A percentile compares a stretch with the other conserved stretches of the same genome.
phyloP scores from a whole-genome alignment of 2,113 vertebrate species.

The Toxotes chatareus region DNA sequence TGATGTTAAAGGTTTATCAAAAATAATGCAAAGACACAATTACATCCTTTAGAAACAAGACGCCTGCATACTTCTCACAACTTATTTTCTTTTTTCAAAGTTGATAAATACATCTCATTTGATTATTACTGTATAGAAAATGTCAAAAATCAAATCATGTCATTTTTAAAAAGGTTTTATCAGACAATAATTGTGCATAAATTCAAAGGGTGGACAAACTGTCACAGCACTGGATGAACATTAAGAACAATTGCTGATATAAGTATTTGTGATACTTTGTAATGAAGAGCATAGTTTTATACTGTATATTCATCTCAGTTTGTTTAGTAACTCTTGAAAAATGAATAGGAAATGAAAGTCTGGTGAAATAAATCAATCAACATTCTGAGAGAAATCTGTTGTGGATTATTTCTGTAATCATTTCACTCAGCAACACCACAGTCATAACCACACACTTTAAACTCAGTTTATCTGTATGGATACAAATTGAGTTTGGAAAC shows the following conservation, averaged over 20 bases:
- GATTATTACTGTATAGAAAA: background rate
- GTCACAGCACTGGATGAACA: conserved; percentile 30
- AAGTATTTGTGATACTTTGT: conserved; percentile 4
- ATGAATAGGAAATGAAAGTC: background rate
- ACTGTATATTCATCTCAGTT: background rate
- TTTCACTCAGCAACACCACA: background rate
- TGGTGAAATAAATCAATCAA: conserved; percentile 12
- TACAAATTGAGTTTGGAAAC: too few species aligned
- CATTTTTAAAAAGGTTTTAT: conserved; percentile 29
- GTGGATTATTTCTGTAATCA: conserved; percentile 2
- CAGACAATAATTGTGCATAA: conserved; percentile 11
- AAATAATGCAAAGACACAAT: conserved; percentile 5
- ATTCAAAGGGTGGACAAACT: conserved; percentile 17
- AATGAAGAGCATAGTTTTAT: conserved; percentile 32
- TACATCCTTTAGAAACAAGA: background rate
- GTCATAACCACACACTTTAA: background rate
- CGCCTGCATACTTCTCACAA: background rate
- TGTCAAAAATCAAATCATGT: background rate
- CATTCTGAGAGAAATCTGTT: background rate
- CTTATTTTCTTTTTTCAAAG: background rate
- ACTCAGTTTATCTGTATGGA: background rate
- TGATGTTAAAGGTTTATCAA: background rate
- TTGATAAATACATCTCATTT: background rate
- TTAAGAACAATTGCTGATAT: conserved; percentile 2
- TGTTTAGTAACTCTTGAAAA: conserved; percentile 36